Evolutionary conservation across 2,888 invertebrate species (phyloP), one percentile per base, ranked within the genome.

Genomic region (Eurois occulta): DNA sequence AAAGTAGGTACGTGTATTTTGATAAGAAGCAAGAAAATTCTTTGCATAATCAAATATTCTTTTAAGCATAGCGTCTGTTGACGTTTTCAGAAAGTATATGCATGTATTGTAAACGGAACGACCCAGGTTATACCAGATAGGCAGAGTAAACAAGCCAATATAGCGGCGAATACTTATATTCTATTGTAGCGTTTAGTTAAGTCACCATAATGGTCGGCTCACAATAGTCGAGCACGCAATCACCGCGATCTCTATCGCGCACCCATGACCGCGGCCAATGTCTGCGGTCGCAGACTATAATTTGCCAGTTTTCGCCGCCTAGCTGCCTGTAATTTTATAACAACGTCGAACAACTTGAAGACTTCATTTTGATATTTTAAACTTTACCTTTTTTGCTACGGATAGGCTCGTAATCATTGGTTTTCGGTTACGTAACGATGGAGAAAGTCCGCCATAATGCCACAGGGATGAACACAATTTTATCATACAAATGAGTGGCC

Each of bases 251-350:
- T 91, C 91, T 93, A 95, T 95, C 95, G 76, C 87, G 85, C 86
- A 86, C 87, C 86, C 90, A 89, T 90, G 91, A 91, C 94, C 92
- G 87, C 93, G 91, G 90, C 92, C 92, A 90, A 91, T 90, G 91
- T 90, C 92, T 93, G 94, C 91, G 93, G 93, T 94, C 89, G 83
- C 89, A 89, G 91, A 94, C 95, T 96, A 94, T 95, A 96, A 96
- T 96, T 96, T 96, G 93, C 95, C 95, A 94, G 93, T 94, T 95
- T 94, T 94, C 94, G 93, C 95, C 94, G 94, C 94, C 95, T 95
- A 95, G 94, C 93, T 94, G 94, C 92, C 94, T 92, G 93, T 94
- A 95, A 96, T 96, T 95, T 96, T 90, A 91, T 93, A 94, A 93
- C 92, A 93, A 94, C 92, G 90, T 92, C 89, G 86, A 90, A 88